Base-by-base conservation (phyloP, 2,113 vertebrate genomes). In the Polypterus senegalus region DNA sequence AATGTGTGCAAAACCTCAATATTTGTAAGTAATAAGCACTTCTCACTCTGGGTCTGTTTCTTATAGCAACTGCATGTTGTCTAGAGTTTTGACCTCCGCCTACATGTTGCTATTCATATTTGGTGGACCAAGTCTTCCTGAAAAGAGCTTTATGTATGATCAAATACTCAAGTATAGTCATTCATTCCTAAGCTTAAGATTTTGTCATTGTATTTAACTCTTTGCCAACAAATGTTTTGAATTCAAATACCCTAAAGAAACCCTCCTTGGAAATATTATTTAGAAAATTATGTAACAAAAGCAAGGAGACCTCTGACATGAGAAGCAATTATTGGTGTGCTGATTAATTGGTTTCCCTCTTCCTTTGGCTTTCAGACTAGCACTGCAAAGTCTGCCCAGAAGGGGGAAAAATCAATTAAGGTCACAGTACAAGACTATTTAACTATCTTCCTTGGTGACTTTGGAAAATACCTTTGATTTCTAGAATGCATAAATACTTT, bases 111-210 rank as follows among this genome's bases (percentile, higher is more conserved):
- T 54, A 48, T 51, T 61, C 54, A 46, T 48, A 55, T 54, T 27
- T 27, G 43, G 56, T 45, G 56, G 44, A 58, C 44, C 56, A 58
- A 27, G 49, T 47, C 53, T 46, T 49, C 56, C 44, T 63, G 53
- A 60, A 61, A 59, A 62, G 59, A 61, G 59, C 58, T 61, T 61
- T 51, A 65, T 49, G 46, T 63, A 51, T 63, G 61, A 67, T 49
- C 61, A 61, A 60, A 67, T 58, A 6, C 48, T 49, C 4, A 5
- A n/a, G 44, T 57, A 57, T n/a, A 58, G 67, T 69, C 47, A 48
- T 61, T 63, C 58, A 61, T 63, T 59, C 59, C 6, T 11, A 27
- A 68, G 54, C 47, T 44, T 56, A 54, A 46, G 44, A 49, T 51
- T 3, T 48, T 5, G 49, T 47, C 49, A 4, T 44, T 49, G 49